Base-by-base conservation (phyloP, 2,113 vertebrate genomes). In the Phycodurus eques region DNA sequence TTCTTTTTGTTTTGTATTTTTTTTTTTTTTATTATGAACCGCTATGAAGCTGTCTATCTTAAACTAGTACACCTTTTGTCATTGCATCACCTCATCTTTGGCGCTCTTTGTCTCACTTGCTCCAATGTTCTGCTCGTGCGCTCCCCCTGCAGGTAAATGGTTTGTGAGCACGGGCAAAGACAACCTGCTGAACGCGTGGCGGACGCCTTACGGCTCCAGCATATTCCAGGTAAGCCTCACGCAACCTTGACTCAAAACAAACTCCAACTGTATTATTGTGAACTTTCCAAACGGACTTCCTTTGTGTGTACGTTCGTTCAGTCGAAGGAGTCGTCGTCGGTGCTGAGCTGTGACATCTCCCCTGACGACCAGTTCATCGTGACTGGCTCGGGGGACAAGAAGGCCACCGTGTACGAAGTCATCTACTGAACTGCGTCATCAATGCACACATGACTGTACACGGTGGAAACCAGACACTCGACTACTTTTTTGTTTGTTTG, bases 311-410 rank as follows among this genome's bases (percentile, higher is more conserved):
- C 77, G 27, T 75, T 7, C 67, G 35, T 65, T 22, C 78, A 99
- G 97, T 99, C 97, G 0, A 99, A 99, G 92, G 97, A 99, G 68
- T 96, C 96, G 0, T 99, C 97, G 0, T 99, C 97, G 0, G 97
- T 99, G 35, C 93, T 99, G 88, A 98, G 97, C 91, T 99, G 97
- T 0, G 97, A 99, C 43, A 95, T 99, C 88, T 99, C 97, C 33
- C 95, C 94, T 0, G 97, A 99, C 0, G 96, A 99, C 79, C 96
- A 98, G 81, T 99, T 98, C 90, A 98, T 99, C 0, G 97, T 99
- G 71, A 99, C 97, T 0, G 97, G 97, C 80, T 99, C 97, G 0
- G 97, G 97, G 57, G 97, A 99, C 92, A 99, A 99, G 93, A 99
- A 99, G 49, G 97, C 97, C 3, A 99, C 97, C 0, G 96, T 99